These are phyloP conservation scores for Ahaetulla prasina DNA, from an alignment of 2,113 vertebrate genomes.

Conservation along the genomic window DNA sequence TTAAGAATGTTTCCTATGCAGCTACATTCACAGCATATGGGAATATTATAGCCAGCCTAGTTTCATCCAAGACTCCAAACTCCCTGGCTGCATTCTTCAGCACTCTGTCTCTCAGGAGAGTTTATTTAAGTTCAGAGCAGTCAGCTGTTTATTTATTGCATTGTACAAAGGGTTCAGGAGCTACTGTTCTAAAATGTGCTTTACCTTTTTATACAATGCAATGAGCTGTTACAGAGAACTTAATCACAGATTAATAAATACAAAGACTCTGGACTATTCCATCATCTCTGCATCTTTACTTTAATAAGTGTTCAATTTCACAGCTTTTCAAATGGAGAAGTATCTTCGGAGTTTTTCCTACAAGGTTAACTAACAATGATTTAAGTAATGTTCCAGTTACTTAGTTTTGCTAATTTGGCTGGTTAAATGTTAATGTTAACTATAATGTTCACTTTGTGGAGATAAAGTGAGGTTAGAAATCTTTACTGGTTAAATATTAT, in stretches of 20 bases:
- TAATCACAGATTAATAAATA: not conserved
- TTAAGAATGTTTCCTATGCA: not conserved
- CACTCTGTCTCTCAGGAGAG: not conserved
- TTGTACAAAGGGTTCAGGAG: constrained; percentile 14
- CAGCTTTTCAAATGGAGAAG: not conserved
- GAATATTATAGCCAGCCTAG: not conserved
- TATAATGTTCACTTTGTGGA: not conserved
- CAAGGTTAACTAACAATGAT: not conserved
- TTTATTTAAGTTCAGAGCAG: constrained; percentile 22
- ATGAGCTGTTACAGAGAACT: not conserved
- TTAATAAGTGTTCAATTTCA: not conserved
- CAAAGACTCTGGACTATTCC: not conserved
- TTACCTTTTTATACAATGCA: not conserved
- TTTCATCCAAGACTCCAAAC: not conserved
- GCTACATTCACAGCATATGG: not conserved
- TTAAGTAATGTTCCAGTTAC: not conserved
- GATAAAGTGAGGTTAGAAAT: not conserved
- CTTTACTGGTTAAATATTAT: not conserved
- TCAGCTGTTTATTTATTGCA: constrained; percentile 17
- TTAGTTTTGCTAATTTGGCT: not conserved
- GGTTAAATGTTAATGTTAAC: not conserved
- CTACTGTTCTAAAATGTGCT: constrained; percentile 9
- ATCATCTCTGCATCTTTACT: not conserved
- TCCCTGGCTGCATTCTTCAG: constrained; percentile 15
- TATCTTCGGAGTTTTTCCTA: not conserved